phyloP scores from a whole-genome alignment of 2,113 vertebrate genomes.

The Lamprologus callipterus region DNA sequence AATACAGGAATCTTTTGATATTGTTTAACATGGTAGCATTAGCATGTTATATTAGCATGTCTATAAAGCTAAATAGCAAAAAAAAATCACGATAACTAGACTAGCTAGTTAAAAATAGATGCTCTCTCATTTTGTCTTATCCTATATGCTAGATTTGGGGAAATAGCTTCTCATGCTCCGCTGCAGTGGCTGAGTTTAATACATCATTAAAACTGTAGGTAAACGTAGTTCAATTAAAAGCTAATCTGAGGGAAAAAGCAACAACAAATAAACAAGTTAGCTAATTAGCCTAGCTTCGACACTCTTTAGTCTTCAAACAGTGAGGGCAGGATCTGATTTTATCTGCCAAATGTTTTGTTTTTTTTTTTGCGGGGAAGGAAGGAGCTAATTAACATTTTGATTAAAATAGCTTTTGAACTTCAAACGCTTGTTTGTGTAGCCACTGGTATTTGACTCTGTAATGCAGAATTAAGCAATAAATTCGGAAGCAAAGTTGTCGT shows the following conservation, averaged over 20 bases:
- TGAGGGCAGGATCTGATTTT: background rate
- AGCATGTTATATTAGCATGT: background rate
- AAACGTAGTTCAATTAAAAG: background rate
- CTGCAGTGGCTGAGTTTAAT: background rate
- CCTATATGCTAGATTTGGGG: background rate
- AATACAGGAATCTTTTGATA: background rate
- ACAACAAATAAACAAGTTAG: background rate
- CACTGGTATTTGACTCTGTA: background rate
- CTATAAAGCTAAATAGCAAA: background rate
- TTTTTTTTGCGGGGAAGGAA: background rate
- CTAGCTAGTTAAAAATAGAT: background rate
- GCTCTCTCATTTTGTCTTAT: background rate
- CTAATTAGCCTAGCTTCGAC: background rate
- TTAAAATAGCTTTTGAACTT: background rate
- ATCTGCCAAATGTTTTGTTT: background rate
- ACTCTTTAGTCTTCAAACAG: background rate
- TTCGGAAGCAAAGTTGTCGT: background rate
- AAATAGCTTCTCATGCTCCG: background rate
- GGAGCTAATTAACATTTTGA: background rate
- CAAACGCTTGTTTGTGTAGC: background rate
- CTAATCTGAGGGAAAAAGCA: background rate
- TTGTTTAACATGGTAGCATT: background rate
- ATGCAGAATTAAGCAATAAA: background rate
- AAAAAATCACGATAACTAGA: background rate
- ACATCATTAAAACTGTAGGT: background rate